Conservation (phyloP, 1,140 invertebrate genomes). For the Cherax destructor region DNA sequence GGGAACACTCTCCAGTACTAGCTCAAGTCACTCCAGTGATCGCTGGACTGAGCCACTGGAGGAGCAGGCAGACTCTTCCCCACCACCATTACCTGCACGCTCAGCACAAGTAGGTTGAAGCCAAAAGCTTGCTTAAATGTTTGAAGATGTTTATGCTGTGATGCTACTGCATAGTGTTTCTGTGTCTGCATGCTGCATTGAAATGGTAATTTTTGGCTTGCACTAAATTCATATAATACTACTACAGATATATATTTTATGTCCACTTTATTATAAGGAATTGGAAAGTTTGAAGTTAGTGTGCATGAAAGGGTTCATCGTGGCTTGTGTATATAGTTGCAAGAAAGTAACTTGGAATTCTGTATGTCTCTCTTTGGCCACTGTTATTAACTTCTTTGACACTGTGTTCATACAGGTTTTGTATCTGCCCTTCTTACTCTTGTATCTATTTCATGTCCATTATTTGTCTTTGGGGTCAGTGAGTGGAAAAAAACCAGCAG, state of each 20-base stretch:
- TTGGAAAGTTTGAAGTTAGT: no score
- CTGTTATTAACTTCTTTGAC: no score
- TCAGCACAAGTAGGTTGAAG: slow-evolving; percentile 37
- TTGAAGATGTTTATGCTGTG: background rate
- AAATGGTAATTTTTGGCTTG: background rate
- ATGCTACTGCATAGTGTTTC: background rate
- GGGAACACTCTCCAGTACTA: slow-evolving; percentile 67
- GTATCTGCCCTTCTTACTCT: no score
- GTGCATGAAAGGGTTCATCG: no score
- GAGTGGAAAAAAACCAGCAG: no score
- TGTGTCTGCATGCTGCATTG: background rate
- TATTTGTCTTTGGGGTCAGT: no score
- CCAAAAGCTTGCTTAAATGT: background rate
- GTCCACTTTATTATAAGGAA: no score
- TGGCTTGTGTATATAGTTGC: no score
- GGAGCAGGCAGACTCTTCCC: slow-evolving; percentile 41
- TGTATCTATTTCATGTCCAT: no score
- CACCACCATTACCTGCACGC: slow-evolving; percentile 64
- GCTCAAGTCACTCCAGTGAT: slow-evolving; percentile 65
- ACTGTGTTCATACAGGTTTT: no score
- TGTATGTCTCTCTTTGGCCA: no score
- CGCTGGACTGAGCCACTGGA: slow-evolving; percentile 60
- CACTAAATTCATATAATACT: background rate
- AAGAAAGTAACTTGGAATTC: no score
- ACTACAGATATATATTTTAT: background rate